Percentiles rank a stretch among this genome's conserved stretches.
Evolutionary conservation across 2,888 invertebrate species (phyloP).

Genomic region (Drosophila infuscata): DNA sequence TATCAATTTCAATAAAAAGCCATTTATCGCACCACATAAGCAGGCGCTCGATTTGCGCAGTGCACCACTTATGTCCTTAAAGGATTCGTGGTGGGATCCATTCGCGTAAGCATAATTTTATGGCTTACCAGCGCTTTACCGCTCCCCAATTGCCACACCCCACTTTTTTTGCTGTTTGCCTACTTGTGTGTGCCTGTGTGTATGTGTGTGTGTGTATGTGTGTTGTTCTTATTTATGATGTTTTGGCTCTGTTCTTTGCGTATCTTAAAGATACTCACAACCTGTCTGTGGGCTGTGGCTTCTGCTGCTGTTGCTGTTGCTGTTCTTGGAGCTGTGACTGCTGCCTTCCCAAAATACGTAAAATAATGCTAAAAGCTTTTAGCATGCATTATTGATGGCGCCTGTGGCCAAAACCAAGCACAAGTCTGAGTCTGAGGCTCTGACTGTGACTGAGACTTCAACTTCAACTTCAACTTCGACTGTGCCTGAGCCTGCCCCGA

Average conservation of each 20-base stretch:
- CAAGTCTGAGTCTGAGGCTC: slow-evolving; percentile 12
- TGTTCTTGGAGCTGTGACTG: slow-evolving; percentile 7
- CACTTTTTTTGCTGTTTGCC: background rate
- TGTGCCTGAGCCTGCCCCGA: slow-evolving; percentile 9
- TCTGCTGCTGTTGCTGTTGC: slow-evolving; percentile 10
- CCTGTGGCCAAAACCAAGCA: slow-evolving; percentile 35
- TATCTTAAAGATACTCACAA: slow-evolving; percentile 70
- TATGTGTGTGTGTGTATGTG: background rate
- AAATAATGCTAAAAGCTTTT: slow-evolving; percentile 84
- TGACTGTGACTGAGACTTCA: background rate
- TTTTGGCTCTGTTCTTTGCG: slow-evolving; percentile 50
- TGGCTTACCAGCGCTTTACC: slow-evolving; percentile 51
- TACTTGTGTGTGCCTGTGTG: background rate
- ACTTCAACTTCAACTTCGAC: background rate
- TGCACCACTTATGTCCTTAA: slow-evolving; percentile 55
- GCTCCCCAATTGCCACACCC: background rate
- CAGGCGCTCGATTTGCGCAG: slow-evolving; percentile 34
- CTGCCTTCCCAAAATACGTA: slow-evolving; percentile 67
- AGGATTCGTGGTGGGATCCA: slow-evolving; percentile 47
- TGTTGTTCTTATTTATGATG: slow-evolving; percentile 66
- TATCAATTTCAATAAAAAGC: slow-evolving; percentile 85
- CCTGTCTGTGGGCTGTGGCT: slow-evolving; percentile 45
- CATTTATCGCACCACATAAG: slow-evolving; percentile 83
- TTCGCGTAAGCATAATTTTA: slow-evolving; percentile 80
- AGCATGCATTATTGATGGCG: slow-evolving; percentile 82